Evolutionary conservation across 2,888 invertebrate genomes (phyloP).

Genomic region (Zygothrica quintamaculata): DNA sequence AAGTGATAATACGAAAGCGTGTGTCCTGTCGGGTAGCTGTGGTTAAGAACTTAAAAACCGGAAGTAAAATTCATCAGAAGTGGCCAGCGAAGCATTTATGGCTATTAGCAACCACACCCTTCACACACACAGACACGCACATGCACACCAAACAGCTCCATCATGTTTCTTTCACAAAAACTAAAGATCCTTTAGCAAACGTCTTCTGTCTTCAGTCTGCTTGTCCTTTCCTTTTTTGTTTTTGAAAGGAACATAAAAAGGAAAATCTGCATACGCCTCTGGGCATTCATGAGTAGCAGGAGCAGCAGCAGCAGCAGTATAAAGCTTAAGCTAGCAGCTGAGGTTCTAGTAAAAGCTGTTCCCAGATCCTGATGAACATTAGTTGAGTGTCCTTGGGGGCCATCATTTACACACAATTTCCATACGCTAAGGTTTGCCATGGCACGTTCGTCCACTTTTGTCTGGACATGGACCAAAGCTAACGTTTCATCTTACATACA

Average conservation of each 20-base stretch:
- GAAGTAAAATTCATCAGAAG: conserved; percentile 30
- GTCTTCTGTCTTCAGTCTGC: no score
- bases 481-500: not conserved
- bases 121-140: no score
- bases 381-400: conserved; percentile 63
- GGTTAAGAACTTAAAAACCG: not conserved
- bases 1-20: no score
- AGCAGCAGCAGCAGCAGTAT: no score
- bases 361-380: conserved; percentile 58
- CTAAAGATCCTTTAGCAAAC: no score
- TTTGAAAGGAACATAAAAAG: no score
- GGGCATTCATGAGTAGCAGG: not conserved
- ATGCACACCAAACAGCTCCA: no score
- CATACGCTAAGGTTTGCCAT: conserved; percentile 47
- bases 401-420: conserved; percentile 70
- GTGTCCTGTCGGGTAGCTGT: conserved; percentile 15
- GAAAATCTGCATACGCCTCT: not conserved
- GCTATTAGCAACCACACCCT: no score
- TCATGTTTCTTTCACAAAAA: no score
- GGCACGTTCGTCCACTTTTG: conserved; percentile 61
- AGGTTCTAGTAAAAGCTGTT: not conserved
- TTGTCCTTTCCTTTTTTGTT: no score
- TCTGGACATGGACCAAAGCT: conserved; percentile 13
- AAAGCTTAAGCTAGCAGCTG: not conserved
- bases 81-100: conserved; percentile 21